phyloP scores from a whole-genome alignment of 2,888 invertebrate species.

The Pimpla rufipes region DNA sequence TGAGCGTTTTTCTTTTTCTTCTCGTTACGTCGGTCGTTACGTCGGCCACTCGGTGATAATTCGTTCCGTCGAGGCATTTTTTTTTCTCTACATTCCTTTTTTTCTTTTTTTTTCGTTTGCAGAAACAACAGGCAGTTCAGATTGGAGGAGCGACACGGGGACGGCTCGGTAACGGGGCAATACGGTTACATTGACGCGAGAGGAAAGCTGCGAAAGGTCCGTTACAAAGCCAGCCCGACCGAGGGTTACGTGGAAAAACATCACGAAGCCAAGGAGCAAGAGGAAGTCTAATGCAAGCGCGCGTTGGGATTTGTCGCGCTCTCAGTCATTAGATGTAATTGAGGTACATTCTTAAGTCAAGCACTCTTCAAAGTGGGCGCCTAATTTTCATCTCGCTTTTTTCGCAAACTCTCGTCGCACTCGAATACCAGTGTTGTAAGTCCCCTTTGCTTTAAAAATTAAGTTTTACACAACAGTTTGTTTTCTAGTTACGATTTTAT shows the following conservation, averaged over 20 bases:
- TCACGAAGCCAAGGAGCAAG: slow-evolving; percentile 75
- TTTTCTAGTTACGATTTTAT: too few relatives aligned
- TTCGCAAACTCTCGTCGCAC: neutral
- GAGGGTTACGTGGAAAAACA: slow-evolving; percentile 88
- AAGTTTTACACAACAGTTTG: too few relatives aligned
- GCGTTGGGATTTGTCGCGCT: slow-evolving; percentile 11
- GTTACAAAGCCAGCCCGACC: slow-evolving; percentile 91
- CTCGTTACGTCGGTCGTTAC: slow-evolving; percentile 13
- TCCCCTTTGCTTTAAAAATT: too few relatives aligned
- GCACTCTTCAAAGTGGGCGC: neutral
- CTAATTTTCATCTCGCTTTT: neutral
- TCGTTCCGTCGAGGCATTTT: slow-evolving; percentile 28
- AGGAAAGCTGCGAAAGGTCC: slow-evolving; percentile 92
- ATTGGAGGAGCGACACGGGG: slow-evolving; percentile 91
- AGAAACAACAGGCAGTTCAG: slow-evolving; percentile 93
- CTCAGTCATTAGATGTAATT: slow-evolving; percentile 27
- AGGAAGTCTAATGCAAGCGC: slow-evolving; percentile 11
- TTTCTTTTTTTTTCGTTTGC: slow-evolving; percentile 70
- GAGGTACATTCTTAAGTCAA: slow-evolving; percentile 6
- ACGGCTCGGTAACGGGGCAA: slow-evolving; percentile 92
- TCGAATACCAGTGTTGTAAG: too few relatives aligned
- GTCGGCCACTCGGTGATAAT: slow-evolving; percentile 3
- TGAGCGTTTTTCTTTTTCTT: slow-evolving; percentile 82
- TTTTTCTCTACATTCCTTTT: slow-evolving; percentile 41
- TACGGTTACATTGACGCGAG: slow-evolving; percentile 92